Percentiles rank a stretch among this genome's conserved stretches.
These are phyloP conservation scores for Heliconius eleuchia DNA, from an alignment of 1,140 invertebrate genomes.

Conservation along the genomic window DNA sequence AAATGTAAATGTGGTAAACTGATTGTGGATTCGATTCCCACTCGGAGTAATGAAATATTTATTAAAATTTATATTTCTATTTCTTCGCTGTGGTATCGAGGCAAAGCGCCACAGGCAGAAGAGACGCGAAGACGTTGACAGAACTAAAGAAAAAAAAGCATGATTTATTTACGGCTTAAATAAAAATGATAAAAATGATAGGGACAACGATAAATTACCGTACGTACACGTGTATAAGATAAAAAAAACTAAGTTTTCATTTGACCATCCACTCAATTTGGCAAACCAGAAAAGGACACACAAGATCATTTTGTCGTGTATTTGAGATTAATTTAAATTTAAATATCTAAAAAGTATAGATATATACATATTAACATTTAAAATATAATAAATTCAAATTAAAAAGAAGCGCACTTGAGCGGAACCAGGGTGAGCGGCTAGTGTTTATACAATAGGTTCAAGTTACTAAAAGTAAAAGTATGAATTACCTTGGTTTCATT, in stretches of 20 bases:
- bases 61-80: too few relatives aligned
- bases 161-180: not conserved
- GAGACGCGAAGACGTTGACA: too few relatives aligned
- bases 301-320: not conserved
- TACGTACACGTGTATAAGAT: not conserved
- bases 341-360: slow-evolving; percentile 10
- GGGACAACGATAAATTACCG: not conserved
- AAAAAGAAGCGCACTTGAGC: not conserved
- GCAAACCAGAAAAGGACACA: slow-evolving; percentile 16
- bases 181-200: not conserved
- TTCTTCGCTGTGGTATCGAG: too few relatives aligned
- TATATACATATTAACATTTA: not conserved
- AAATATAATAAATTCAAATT: too few relatives aligned
- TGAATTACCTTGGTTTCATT: slow-evolving; percentile 23
- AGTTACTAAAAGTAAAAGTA: slow-evolving; percentile 21
- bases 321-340: slow-evolving; percentile 10
- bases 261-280: slow-evolving; percentile 14
- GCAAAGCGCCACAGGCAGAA: too few relatives aligned
- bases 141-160: not conserved
- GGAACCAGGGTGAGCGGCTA: not conserved
- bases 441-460: slow-evolving; percentile 9
- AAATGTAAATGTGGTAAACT: too few relatives aligned
- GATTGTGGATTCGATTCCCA: too few relatives aligned
- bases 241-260: slow-evolving; percentile 7
- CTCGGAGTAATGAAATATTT: too few relatives aligned